Conservation (phyloP, 2,888 invertebrate species). For the Eucriotettix oculatus region DNA sequence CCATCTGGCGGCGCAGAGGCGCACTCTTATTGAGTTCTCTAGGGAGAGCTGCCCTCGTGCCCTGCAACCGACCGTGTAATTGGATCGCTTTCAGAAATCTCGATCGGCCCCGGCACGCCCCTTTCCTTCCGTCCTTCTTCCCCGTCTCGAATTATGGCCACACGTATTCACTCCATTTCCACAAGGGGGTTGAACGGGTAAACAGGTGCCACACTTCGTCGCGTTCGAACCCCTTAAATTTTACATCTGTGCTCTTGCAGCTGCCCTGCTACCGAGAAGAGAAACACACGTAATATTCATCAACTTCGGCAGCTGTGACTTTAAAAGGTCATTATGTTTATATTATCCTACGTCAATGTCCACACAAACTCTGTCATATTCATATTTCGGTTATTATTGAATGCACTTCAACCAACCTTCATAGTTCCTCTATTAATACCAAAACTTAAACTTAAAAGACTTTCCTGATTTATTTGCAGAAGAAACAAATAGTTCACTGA, state of each 20-base stretch:
- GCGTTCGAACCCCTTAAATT: constrained; percentile 1
- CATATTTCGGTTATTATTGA: no score
- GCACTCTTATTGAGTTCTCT: neutral
- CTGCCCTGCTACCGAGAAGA: neutral
- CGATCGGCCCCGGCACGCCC: constrained; percentile 2
- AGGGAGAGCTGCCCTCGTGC: neutral
- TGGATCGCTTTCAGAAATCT: constrained; percentile 13
- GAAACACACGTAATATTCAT: no score
- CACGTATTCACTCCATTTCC: constrained; percentile 5
- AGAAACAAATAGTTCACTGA: no score
- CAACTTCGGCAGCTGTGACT: no score
- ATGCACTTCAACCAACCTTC: no score
- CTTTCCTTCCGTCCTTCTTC: neutral
- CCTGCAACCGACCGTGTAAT: constrained; percentile 13
- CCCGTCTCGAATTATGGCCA: neutral
- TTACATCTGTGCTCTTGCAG: neutral
- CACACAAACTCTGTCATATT: no score
- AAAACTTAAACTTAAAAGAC: no score
- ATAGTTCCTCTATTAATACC: no score
- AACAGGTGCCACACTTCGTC: constrained; percentile 5
- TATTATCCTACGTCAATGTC: no score
- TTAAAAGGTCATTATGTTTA: no score
- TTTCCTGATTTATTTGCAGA: no score
- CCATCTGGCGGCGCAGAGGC: neutral
- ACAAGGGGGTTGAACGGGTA: neutral